Percentiles rank a stretch among this genome's conserved stretches.
Conservation (phyloP, 2,797 vertebrate species). For the Sciurus carolinensis region DNA sequence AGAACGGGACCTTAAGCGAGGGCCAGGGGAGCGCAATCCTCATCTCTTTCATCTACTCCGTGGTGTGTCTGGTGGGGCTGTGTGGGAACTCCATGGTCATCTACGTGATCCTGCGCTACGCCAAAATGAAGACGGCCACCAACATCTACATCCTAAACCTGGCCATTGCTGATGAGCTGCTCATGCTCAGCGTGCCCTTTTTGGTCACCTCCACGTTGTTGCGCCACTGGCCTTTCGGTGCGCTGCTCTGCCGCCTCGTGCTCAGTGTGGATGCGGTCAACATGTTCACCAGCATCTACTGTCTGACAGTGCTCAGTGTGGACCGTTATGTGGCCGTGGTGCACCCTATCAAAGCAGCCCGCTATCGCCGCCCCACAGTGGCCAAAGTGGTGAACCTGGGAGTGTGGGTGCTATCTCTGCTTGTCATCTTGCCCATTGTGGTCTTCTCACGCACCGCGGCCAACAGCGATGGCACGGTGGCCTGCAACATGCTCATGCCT, state of each 20-base stretch:
- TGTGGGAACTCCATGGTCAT: conserved; percentile 96
- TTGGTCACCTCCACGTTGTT: conserved; percentile 94
- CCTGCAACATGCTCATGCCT: conserved; percentile 96
- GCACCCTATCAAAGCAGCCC: conserved; percentile 95
- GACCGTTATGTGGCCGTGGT: conserved; percentile 96
- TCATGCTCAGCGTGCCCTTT: conserved; percentile 97
- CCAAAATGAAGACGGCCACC: conserved; percentile 96
- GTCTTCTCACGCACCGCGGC: conserved; percentile 94
- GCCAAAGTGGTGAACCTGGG: conserved; percentile 95
- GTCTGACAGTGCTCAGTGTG: conserved; percentile 95
- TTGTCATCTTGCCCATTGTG: conserved; percentile 95
- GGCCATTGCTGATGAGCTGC: conserved; percentile 95
- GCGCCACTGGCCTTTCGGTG: conserved; percentile 95
- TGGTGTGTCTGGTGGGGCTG: conserved; percentile 95
- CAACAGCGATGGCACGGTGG: conserved; percentile 94
- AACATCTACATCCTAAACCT: conserved; percentile 96
- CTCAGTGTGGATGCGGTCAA: conserved; percentile 96
- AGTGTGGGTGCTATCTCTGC: conserved; percentile 94
- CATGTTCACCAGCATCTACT: conserved; percentile 97
- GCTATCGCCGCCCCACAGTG: conserved; percentile 94
- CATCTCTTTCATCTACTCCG: conserved; percentile 96
- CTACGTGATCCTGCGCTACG: conserved; percentile 95
- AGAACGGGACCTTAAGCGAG: conserved; percentile 92
- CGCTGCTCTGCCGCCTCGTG: conserved; percentile 94
- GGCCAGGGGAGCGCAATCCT: conserved; percentile 94